Conservation (phyloP, 2,113 vertebrate species). For the Macquaria ambigua region DNA sequence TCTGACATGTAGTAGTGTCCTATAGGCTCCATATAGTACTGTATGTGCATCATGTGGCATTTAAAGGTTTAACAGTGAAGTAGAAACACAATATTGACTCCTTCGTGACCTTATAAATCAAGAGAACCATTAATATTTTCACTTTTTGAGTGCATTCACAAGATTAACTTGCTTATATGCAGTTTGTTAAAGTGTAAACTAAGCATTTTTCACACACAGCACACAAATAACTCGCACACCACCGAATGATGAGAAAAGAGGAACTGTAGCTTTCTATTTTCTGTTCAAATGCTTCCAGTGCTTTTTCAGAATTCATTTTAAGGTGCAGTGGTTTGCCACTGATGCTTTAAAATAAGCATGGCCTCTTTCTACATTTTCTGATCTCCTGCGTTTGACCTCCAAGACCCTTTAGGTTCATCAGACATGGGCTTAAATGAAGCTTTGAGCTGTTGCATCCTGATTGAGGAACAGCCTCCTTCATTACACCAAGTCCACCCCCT, state of each 20-base stretch:
- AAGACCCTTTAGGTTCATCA: conserved; percentile 27
- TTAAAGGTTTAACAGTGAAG: neutral
- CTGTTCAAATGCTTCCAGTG: neutral
- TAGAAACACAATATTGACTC: neutral
- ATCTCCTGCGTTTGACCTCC: conserved; percentile 26
- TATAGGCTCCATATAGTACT: neutral
- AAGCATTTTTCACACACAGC: conserved; percentile 15
- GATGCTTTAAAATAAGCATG: neutral
- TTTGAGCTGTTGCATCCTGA: conserved; percentile 13
- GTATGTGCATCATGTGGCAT: conserved; percentile 14
- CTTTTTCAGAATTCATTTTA: neutral
- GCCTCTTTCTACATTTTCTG: neutral
- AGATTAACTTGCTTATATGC: conserved; percentile 14
- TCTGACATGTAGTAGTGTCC: neutral
- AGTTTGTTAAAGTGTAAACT: conserved; percentile 26
- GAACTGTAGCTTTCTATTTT: conserved; percentile 12
- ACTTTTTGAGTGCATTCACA: conserved; percentile 1
- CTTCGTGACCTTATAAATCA: neutral
- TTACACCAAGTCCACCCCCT: conserved; percentile 37
- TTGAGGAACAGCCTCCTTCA: conserved; percentile 46
- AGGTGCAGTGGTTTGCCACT: neutral
- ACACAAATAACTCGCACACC: conserved; percentile 14
- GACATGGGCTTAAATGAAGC: conserved; percentile 31
- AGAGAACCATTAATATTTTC: conserved; percentile 1
- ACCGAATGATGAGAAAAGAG: conserved; percentile 19